phyloP scores from a whole-genome alignment of 2,113 vertebrate genomes.

The Salvelinus sp. region DNA sequence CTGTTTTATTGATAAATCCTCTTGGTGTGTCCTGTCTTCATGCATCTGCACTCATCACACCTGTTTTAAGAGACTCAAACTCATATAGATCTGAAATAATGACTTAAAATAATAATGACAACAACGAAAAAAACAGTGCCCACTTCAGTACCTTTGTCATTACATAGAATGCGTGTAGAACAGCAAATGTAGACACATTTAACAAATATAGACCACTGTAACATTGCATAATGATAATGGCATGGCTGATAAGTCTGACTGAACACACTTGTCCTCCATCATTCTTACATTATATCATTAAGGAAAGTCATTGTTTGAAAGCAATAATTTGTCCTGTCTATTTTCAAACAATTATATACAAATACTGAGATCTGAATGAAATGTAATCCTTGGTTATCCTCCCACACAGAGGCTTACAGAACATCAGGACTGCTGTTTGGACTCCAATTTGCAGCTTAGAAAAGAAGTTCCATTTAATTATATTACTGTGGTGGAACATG shows the following conservation, averaged over 20 bases:
- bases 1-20: too few relatives aligned
- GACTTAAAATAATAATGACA: background rate
- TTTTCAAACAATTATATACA: constrained; percentile 38
- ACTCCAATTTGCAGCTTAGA: constrained; percentile 44
- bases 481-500: constrained; percentile 16
- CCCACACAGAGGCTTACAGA: constrained; percentile 48
- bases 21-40: too few relatives aligned
- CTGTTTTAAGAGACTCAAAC: too few relatives aligned
- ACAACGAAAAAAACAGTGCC: too few relatives aligned
- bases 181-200: constrained; percentile 11
- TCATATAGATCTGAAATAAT: background rate
- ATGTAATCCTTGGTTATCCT: constrained; percentile 53
- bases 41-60: too few relatives aligned
- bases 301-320: constrained; percentile 11
- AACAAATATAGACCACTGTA: background rate
- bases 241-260: too few relatives aligned
- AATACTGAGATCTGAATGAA: constrained; percentile 38
- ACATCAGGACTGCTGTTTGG: constrained; percentile 36
- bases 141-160: too few relatives aligned
- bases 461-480: constrained; percentile 56
- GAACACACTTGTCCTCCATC: too few relatives aligned
- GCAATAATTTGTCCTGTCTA: constrained; percentile 6
- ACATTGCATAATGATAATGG: background rate
- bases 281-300: constrained; percentile 11
- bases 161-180: too few relatives aligned